Conservation (phyloP, 2,888 invertebrate species). For the Heliconius ismenius region DNA sequence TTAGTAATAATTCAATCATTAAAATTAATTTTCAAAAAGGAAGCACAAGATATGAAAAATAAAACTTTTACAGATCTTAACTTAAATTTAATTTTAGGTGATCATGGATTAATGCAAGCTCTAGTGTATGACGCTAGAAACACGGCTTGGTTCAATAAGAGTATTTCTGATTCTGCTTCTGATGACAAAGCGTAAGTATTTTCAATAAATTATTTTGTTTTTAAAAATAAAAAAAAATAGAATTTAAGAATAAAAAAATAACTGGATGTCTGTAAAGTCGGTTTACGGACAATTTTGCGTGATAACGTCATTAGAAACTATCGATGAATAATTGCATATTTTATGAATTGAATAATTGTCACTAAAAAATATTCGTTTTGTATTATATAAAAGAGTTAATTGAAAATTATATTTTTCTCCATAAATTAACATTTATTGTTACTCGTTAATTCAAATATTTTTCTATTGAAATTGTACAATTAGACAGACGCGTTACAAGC, state of each 20-base stretch:
- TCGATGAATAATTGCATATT: no score
- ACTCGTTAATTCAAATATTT: no score
- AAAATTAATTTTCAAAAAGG: not conserved
- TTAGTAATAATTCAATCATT: not conserved
- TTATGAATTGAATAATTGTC: no score
- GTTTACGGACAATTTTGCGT: no score
- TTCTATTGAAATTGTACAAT: no score
- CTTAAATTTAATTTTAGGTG: conserved; percentile 80
- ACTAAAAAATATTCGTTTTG: no score
- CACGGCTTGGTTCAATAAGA: conserved; percentile 92
- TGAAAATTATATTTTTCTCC: no score
- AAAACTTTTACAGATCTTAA: not conserved
- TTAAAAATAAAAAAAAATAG: not conserved
- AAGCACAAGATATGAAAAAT: not conserved
- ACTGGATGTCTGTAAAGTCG: no score
- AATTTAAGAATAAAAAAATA: not conserved
- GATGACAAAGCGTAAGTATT: conserved; percentile 83
- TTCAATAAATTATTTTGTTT: not conserved
- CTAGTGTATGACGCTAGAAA: conserved; percentile 94
- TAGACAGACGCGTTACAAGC: no score
- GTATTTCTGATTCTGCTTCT: conserved; percentile 86
- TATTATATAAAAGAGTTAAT: no score
- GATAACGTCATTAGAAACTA: no score
- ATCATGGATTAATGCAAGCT: conserved; percentile 91
- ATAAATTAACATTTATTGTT: no score